Evolutionary conservation across 2,113 vertebrate species (phyloP), one percentile per base, ranked within the genome.

Genomic region (Brachionichthys hirsutus): DNA sequence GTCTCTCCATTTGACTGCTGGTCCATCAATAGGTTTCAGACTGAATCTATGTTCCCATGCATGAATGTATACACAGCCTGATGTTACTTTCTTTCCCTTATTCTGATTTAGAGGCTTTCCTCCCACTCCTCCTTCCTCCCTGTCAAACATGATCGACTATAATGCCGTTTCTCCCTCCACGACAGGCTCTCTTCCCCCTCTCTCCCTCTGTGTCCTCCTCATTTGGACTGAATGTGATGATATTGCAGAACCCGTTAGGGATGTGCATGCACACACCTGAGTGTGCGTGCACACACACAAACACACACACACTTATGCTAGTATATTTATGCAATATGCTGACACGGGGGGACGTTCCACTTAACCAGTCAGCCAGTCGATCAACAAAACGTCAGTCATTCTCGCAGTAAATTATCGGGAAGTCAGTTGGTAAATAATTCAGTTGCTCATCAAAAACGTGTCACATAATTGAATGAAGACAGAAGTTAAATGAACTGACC

Each of bases 351-450:
- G 15, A 62, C 50, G n/a, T 62, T 6, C 7, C 8, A 38, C 45
- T 46, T 54, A 80, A 78, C 71, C 41, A 77, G 55, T 62, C 52
- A 62, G 48, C 68, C 66, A 67, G 59, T 68, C 66, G 61, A 44
- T 80, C 67, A 73, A 67, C 74, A 63, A 79, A 70, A 49, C 71
- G 70, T 68, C 73, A 70, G 47, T 75, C 71, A 73, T 47, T 77
- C 61, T 64, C 3, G 24, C 53, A 68, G 63, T 64, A 77, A 78
- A 81, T 82, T 72, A 68, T 77, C 61, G 30, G 49, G 55, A 73
- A 70, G 67, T 48, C 73, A 54, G 50, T 54, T 70, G 18, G 73
- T 80, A 54, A 85, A 84, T 78, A 70, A 73, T 80, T 83, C 44
- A 75, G 46, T 75, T 71, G 41, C 40, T 82, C 60, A 41, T 68